Conservation (phyloP, 2,888 invertebrate species). For the Lissocephala sabroskyi region DNA sequence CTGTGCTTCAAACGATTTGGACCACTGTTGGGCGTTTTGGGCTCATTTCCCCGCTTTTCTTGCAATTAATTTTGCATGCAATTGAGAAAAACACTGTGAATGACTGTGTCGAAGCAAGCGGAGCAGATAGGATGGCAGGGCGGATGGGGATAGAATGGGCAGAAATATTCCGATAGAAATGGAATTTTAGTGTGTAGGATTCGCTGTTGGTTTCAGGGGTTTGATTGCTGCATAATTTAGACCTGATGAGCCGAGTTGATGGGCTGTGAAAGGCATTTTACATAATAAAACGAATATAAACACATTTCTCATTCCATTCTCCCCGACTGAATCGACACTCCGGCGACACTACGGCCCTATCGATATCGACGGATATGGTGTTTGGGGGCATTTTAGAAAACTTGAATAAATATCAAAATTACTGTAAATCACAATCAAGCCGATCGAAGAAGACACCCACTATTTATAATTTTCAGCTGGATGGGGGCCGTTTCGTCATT, state of each 20-base stretch:
- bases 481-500: conserved; percentile 38
- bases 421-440: conserved; percentile 64
- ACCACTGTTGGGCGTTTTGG: conserved; percentile 21
- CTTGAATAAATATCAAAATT: conserved; percentile 32
- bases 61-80: conserved; percentile 26
- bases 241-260: conserved; percentile 48
- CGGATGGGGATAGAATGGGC: too few species aligned
- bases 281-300: conserved; percentile 58
- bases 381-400: background rate
- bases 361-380: too few species aligned
- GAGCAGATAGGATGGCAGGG: background rate
- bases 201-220: conserved; percentile 20
- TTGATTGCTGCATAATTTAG: conserved; percentile 54
- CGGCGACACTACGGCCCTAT: too few species aligned
- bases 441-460: conserved; percentile 63
- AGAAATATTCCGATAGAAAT: too few species aligned
- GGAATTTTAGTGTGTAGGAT: too few species aligned
- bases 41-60: conserved; percentile 11
- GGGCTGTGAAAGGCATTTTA: conserved; percentile 56
- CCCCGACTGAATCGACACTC: too few species aligned
- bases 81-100: conserved; percentile 27
- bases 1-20: too few species aligned
- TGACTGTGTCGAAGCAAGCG: conserved; percentile 33
- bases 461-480: conserved; percentile 41
- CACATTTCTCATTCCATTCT: too few species aligned